Base-by-base conservation (phyloP, 2,888 invertebrate genomes). In the Limenitis arthemis region DNA sequence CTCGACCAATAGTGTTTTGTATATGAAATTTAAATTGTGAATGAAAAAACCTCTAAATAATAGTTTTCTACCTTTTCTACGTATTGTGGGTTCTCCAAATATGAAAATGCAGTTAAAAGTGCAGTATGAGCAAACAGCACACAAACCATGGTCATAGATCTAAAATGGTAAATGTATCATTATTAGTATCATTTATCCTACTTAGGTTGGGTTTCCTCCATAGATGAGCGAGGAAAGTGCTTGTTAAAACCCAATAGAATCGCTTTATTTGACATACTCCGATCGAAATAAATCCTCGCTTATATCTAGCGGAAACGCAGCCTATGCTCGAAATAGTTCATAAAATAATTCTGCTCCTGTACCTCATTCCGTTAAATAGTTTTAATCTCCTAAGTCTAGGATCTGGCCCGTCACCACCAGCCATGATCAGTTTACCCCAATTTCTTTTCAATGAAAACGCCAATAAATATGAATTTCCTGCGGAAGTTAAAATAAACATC, bases 71-170 rank as follows among this genome's bases (percentile, higher is more conserved):
- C 85, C 72, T 66, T 74, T 63, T 85, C 85, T 20, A 82, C 69
- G 54, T 75, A 82, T 0, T 73, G 56, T 0, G 86, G 84, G 54
- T 86, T 85, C 0, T 69, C 64, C 0, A 80, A 63, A 53, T 76
- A 85, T 0, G 72, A 62, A 31, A 53, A 61, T 0, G 76, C 68
- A 65, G 78, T 72, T 0, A 75, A 52, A 0, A 86, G 69, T 0
- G 70, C 70, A 0, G 76, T 71, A 59, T 86, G 86, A 1, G 84
- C 84, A 62, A 86, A 85, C 31, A 84, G 67, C 0, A 86, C 82
- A 60, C 81, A 78, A 2, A 76, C 49, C 75, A 86, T 82, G 0
- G 84, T 83, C 65, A 85, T 68, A 0, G 81, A 66, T 53, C 85
- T 86, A 33, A 11, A n/a, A 47, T 30, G 29, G 11, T 8, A 31